A percentile compares a stretch with the other conserved stretches of the same genome.
Evolutionary conservation across 2,797 vertebrate species (phyloP).

Genomic region (Cossypha dichroa): DNA sequence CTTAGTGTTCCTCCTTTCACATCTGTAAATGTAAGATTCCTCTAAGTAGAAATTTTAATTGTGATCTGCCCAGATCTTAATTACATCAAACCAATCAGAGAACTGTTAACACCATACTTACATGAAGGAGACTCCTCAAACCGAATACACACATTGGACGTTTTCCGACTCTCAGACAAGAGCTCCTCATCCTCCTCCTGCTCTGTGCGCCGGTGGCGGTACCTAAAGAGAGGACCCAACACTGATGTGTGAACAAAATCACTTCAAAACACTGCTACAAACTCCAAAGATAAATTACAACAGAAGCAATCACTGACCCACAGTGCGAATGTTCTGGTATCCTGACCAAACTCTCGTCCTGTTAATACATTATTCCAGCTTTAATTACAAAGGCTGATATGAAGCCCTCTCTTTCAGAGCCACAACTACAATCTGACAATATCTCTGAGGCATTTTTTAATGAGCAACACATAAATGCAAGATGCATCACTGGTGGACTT

Average conservation of each 20-base stretch:
- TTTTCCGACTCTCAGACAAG: constrained; percentile 85
- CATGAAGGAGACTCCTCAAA: constrained; percentile 90
- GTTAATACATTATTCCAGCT: neutral
- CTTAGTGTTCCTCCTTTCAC: constrained; percentile 86
- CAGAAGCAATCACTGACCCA: neutral
- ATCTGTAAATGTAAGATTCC: constrained; percentile 76
- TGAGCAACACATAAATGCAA: neutral
- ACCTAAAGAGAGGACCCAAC: constrained; percentile 61
- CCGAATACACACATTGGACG: constrained; percentile 82
- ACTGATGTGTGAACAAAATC: neutral
- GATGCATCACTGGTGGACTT: neutral
- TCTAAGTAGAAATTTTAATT: constrained; percentile 18
- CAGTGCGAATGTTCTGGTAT: neutral
- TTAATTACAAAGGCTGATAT: neutral
- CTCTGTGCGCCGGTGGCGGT: constrained; percentile 86
- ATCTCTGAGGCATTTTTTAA: neutral
- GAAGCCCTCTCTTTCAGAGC: neutral
- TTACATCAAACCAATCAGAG: neutral
- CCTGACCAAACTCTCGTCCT: neutral
- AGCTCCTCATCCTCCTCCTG: constrained; percentile 90
- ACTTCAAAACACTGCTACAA: neutral
- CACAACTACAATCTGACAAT: neutral
- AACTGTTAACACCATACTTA: constrained; percentile 56
- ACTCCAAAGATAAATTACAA: neutral
- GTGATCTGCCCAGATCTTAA: neutral